Conservation (phyloP, 1,140 invertebrate species). For the Diachasmimorpha longicaudata region DNA sequence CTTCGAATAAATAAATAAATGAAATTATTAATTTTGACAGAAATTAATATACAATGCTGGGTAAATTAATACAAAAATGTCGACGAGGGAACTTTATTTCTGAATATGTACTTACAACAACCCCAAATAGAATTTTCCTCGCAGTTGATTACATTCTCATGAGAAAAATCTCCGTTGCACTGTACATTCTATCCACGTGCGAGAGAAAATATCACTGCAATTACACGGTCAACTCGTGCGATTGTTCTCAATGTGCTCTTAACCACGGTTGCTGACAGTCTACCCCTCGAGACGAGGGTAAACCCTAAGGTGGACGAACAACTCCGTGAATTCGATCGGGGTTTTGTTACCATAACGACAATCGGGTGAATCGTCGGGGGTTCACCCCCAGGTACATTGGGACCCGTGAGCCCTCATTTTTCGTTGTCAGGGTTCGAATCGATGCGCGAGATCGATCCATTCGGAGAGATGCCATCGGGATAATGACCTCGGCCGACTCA, state of each 20-base stretch:
- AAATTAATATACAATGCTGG: too few species aligned
- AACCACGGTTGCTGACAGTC: background rate
- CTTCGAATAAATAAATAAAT: too few species aligned
- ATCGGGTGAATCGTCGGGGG: background rate
- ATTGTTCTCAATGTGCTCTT: background rate
- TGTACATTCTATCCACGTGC: background rate
- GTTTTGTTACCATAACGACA: background rate
- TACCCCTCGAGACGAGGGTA: background rate
- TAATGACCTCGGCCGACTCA: background rate
- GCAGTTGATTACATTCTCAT: background rate
- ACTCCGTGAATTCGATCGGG: constrained; percentile 2
- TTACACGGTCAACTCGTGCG: background rate
- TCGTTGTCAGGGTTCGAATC: background rate
- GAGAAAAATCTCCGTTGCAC: background rate
- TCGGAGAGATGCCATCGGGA: background rate
- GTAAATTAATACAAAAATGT: too few species aligned
- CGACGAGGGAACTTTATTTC: too few species aligned
- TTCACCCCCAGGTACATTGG: background rate
- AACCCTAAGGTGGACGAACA: constrained; percentile 1
- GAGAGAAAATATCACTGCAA: background rate
- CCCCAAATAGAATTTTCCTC: background rate
- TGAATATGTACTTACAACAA: background rate
- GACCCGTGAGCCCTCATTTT: background rate
- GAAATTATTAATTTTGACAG: too few species aligned
- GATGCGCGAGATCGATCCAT: background rate